Base-by-base conservation (phyloP, 2,113 vertebrate genomes). In the Grantiella picta region DNA sequence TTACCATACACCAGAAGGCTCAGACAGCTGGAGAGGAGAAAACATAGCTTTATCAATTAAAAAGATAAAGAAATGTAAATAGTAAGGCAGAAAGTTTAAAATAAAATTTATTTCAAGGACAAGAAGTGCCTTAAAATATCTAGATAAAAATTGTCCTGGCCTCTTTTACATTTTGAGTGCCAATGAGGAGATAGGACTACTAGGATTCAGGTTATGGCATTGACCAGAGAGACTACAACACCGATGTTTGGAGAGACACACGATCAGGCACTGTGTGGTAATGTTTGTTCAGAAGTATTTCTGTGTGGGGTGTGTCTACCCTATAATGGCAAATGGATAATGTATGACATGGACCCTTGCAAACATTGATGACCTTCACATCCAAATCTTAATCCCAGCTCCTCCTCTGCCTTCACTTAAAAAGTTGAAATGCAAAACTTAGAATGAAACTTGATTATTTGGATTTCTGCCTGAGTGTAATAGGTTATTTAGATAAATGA, bases 151-250 rank as follows among this genome's bases (percentile, higher is more conserved):
- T 25, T 63, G 72, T 22, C 25, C 57, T 21, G 12, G 5, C 7
- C 7, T 56, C 27, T 65, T 84, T 49, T 57, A 44, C 7, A 5
- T 15, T 57, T 64, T 78, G 31, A 44, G 20, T 33, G 25, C 16
- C 38, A 47, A 12, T 25, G 16, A 75, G 66, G 28, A 82, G 27
- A 21, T 8, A 36, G 17, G 15, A 70, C 12, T 68, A 10, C 10
- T 29, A 59, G n/a, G 0, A 1, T 38, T 56, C 20, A 60, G 33
- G 21, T 64, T 47, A 76, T 27, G 20, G 6, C 8, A 47, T 18
- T 15, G 23, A 56, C 18, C 40, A 80, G 33, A 29, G 9, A 7
- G 85, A 25, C 23, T 38, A 9, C 0, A 0, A 9, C 17, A 31
- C 52, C 36, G 45, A 33, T 31, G 17, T 3, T 15, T 29, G 28